These are phyloP conservation scores for Drosophila limbata DNA, from an alignment of 2,888 invertebrate species.

Conservation along the genomic window DNA sequence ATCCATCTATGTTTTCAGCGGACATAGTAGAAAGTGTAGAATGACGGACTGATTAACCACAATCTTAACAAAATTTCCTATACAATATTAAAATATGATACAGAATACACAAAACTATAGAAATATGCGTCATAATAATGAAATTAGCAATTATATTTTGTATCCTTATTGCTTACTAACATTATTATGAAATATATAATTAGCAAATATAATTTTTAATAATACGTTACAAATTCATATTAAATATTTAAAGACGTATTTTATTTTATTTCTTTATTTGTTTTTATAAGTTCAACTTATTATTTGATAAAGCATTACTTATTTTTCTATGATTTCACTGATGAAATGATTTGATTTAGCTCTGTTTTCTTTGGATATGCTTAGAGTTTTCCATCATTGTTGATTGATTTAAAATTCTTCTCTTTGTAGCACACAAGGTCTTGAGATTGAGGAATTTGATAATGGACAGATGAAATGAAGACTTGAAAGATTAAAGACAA, in stretches of 20 bases:
- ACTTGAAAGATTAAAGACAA: constrained; percentile 33
- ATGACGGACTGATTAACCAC: constrained; percentile 10
- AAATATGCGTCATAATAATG: no score
- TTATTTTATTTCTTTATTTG: not conserved
- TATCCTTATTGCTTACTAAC: no score
- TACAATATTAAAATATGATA: no score
- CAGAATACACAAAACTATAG: not conserved
- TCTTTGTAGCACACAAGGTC: constrained; percentile 48
- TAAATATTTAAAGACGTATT: no score
- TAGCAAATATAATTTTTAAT: no score
- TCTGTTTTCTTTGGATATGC: not conserved
- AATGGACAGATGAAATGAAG: constrained; percentile 34
- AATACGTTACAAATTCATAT: no score
- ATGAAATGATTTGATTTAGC: no score
- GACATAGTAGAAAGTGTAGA: constrained; percentile 20
- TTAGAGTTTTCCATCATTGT: not conserved
- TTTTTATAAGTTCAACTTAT: not conserved
- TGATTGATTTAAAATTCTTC: constrained; percentile 32
- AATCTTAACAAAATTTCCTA: no score
- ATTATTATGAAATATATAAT: no score
- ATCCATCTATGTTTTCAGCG: constrained; percentile 17
- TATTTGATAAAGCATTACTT: not conserved
- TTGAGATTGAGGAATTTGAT: constrained; percentile 37
- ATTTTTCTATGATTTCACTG: no score
- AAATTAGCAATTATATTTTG: no score